These are phyloP conservation scores for Lasioglossum albipes DNA, from an alignment of 1,140 invertebrate species.

Conservation along the genomic window DNA sequence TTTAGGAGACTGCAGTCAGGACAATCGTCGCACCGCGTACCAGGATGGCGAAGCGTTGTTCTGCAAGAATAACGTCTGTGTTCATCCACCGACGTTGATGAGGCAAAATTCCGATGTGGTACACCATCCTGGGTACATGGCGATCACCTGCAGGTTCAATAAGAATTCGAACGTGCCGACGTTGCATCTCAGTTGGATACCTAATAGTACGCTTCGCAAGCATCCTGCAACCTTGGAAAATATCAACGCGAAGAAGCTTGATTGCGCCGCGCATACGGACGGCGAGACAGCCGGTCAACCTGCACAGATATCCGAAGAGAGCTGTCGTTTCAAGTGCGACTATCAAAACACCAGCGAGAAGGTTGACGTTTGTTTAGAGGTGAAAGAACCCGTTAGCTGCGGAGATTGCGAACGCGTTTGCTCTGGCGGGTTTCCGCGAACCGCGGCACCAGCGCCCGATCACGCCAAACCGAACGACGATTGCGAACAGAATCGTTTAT, in stretches of 20 bases:
- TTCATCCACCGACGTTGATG: conserved; percentile 92
- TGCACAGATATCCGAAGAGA: conserved; percentile 52
- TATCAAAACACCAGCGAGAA: conserved; percentile 58
- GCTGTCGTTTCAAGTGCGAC: conserved; percentile 33
- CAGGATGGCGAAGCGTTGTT: conserved; percentile 92
- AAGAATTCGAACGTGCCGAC: conserved; percentile 88
- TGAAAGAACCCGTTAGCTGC: conserved; percentile 74
- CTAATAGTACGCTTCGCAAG: conserved; percentile 92
- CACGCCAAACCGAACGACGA: neutral
- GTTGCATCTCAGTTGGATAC: conserved; percentile 95
- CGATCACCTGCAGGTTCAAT: conserved; percentile 89
- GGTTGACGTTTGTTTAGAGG: conserved; percentile 76
- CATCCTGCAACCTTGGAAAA: conserved; percentile 90
- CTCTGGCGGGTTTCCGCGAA: conserved; percentile 66
- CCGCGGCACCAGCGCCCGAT: neutral
- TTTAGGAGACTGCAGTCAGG: conserved; percentile 83
- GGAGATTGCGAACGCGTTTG: conserved; percentile 77
- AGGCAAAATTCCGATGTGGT: conserved; percentile 89
- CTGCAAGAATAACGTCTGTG: conserved; percentile 97
- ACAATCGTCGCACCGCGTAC: conserved; percentile 78
- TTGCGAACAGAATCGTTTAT: neutral
- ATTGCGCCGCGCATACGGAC: conserved; percentile 19
- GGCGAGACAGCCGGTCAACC: conserved; percentile 1
- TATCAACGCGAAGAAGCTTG: conserved; percentile 63
- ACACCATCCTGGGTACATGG: conserved; percentile 95